phyloP scores from a whole-genome alignment of 2,113 vertebrate genomes.

The Irena cyanogastra region DNA sequence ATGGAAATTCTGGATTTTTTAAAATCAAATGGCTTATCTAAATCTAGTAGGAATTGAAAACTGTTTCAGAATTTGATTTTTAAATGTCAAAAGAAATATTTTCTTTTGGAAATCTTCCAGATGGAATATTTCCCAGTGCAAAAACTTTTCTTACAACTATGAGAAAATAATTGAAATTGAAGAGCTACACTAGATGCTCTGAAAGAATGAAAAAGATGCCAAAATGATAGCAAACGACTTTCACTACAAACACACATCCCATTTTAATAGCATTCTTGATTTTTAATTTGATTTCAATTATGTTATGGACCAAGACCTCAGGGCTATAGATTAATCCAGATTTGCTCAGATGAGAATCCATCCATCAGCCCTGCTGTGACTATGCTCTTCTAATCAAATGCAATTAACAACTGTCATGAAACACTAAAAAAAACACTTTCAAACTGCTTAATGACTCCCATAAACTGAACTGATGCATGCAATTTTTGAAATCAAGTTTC shows the following conservation, averaged over 20 bases:
- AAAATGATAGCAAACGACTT: background rate
- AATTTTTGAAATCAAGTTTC: conserved; percentile 2
- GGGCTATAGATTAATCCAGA: background rate
- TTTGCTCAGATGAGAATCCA: background rate
- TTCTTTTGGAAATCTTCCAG: conserved; percentile 6
- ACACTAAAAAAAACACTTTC: background rate
- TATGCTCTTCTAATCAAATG: background rate
- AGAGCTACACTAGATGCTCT: background rate
- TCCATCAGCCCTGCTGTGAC: background rate
- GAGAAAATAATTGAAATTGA: background rate
- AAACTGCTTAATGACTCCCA: background rate
- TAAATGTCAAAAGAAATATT: background rate
- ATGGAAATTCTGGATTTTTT: background rate
- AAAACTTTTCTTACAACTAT: background rate
- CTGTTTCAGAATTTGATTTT: background rate
- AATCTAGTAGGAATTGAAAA: background rate
- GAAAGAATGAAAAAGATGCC: background rate
- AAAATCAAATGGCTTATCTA: background rate
- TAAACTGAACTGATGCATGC: background rate
- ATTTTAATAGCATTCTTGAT: background rate
- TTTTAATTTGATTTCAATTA: conserved; percentile 23
- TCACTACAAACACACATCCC: background rate
- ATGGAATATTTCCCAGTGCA: background rate
- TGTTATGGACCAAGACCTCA: background rate
- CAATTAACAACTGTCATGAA: background rate